Conservation (phyloP, 2,113 vertebrate species). For the Cebidichthys violaceus region DNA sequence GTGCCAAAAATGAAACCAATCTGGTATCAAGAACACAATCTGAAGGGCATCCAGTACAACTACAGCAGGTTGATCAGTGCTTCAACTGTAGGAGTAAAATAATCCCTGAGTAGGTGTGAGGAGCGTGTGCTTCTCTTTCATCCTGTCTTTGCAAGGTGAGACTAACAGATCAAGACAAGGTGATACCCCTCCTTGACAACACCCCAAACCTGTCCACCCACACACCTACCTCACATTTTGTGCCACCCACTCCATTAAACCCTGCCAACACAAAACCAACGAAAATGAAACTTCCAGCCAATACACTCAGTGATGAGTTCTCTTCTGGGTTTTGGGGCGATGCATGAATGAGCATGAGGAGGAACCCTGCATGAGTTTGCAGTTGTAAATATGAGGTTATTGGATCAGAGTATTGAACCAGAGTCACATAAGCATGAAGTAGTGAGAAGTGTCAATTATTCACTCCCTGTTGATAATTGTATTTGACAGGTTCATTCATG, state of each 20-base stretch:
- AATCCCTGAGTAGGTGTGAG: neutral
- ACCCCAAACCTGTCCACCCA: neutral
- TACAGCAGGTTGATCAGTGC: neutral
- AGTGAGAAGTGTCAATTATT: neutral
- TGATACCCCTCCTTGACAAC: constrained; percentile 1
- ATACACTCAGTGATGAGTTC: neutral
- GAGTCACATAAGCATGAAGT: constrained; percentile 20
- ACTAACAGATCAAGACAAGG: constrained; percentile 17
- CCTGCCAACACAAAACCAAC: neutral
- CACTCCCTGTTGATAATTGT: neutral
- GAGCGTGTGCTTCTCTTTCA: neutral
- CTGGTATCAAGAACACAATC: neutral
- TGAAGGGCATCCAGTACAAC: neutral
- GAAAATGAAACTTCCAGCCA: constrained; percentile 1
- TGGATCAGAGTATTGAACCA: neutral
- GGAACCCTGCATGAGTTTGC: neutral
- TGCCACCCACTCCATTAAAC: constrained; percentile 8
- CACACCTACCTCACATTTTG: neutral
- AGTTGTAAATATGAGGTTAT: no score
- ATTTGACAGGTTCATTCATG: constrained; percentile 35
- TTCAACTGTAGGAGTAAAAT: neutral
- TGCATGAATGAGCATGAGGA: neutral
- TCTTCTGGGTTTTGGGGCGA: neutral
- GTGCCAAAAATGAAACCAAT: neutral
- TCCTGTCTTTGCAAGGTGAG: constrained; percentile 14